phyloP scores from a whole-genome alignment of 2,797 vertebrate genomes.

The Poecilia picta region DNA sequence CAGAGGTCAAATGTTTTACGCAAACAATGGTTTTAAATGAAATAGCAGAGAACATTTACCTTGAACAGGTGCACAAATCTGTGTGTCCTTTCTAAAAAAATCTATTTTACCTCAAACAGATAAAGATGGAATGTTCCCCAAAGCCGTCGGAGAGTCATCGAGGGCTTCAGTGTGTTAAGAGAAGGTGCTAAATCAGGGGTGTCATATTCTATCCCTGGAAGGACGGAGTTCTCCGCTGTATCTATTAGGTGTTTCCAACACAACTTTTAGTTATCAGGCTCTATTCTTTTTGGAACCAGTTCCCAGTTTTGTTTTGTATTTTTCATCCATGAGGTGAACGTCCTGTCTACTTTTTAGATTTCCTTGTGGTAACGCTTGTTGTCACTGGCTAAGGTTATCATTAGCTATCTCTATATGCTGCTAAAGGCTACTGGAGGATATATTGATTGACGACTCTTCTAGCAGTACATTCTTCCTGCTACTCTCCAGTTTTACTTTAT shows the following conservation, averaged over 20 bases:
- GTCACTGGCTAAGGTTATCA: not conserved
- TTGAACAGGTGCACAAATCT: not conserved
- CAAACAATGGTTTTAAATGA: not conserved
- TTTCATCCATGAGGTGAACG: not conserved
- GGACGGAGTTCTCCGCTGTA: not conserved
- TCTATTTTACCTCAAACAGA: not conserved
- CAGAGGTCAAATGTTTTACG: not conserved
- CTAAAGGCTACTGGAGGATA: not conserved
- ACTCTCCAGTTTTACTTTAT: not conserved
- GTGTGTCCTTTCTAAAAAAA: not conserved
- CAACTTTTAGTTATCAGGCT: not conserved
- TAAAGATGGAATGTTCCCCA: not conserved
- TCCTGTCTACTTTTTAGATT: not conserved
- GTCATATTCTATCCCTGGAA: not conserved
- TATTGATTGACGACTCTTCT: not conserved
- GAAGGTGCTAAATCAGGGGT: not conserved
- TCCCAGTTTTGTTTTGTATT: not conserved
- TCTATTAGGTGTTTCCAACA: not conserved
- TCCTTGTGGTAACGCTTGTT: not conserved
- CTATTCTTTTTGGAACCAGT: not conserved
- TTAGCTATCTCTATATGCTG: not conserved
- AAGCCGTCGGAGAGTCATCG: not conserved
- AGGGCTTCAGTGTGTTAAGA: not conserved
- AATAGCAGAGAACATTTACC: not conserved
- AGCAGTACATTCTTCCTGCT: not conserved